Evolutionary conservation across 2,113 vertebrate genomes (phyloP), one percentile per base, ranked within the genome.

Genomic region (Perognathus longimembris): DNA sequence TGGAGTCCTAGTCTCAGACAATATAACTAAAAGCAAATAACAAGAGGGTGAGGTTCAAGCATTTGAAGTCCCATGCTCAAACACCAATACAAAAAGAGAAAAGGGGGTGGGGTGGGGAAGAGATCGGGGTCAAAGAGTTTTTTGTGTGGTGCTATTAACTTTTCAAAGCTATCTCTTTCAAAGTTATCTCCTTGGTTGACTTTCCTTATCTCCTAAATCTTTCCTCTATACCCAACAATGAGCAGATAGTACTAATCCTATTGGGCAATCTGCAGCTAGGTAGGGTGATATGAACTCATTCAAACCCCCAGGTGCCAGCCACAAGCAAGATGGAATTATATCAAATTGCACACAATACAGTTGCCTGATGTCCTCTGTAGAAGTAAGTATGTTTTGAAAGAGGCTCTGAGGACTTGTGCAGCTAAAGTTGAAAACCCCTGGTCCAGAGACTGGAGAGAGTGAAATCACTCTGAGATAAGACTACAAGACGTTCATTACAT

Each of bases 121-220:
- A 45, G 45, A 45, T 45, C 45, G 12, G 45, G 45, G 42, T 30
- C 42, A 87, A 66, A 42, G 30, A 57, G 15, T 45, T 81, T 83
- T 73, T 59, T 76, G 38, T 38, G 9, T 57, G 20, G 6, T 75
- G 57, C n/a, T 83, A 87, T 77, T 66, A 50, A 88, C 71, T 66
- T 85, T 90, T 57, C 67, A 88, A 85, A 94, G 85, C 45, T 45
- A 45, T 45, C 40, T 74, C 88, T 71, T 69, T 40, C 50, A 45
- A 45, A 45, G 45, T 38, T 87, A 67, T 15, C 36, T 88, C 77
- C 74, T 36, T 11, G 28, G 15, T 54, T 18, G n/a, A 84, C 67
- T 91, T 87, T 76, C 57, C 9, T 74, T 69, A 81, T 63, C n/a
- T 66, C 32, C 54, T 6, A 59, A 79, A 54, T 50, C 36, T 89